Percentiles rank a stretch among this genome's conserved stretches.
These are phyloP conservation scores for Bombus soroeensis DNA, from an alignment of 1,140 invertebrate genomes.

Conservation along the genomic window DNA sequence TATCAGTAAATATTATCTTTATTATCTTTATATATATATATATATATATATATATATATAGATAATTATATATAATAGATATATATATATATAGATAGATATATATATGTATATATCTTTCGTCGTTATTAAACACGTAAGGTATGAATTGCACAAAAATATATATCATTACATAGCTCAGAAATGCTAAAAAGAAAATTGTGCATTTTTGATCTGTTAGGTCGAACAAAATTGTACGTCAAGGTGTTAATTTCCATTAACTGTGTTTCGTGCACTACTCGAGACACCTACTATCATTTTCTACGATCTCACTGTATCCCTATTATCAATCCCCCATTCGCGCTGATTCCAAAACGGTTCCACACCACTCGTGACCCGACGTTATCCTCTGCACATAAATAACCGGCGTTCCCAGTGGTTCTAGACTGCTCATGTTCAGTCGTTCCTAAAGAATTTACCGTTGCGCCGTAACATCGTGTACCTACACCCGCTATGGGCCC, in stretches of 20 bases:
- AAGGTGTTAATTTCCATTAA: neutral
- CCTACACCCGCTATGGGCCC: constrained; percentile 15
- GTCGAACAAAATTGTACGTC: no score
- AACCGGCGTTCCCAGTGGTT: neutral
- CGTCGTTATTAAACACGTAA: no score
- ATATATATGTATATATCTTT: no score
- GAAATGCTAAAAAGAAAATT: no score
- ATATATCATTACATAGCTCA: no score
- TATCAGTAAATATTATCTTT: no score
- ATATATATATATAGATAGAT: no score
- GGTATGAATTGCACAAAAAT: no score
- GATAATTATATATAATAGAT: no score
- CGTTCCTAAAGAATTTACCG: constrained; percentile 29
- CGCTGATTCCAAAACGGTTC: neutral
- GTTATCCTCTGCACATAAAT: constrained; percentile 13
- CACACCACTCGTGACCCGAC: neutral
- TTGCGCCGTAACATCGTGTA: constrained; percentile 34
- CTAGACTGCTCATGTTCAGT: constrained; percentile 21
- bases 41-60: no score
- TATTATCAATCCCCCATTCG: neutral
- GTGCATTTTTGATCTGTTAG: no score
- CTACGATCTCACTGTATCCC: neutral
- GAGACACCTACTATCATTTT: neutral
- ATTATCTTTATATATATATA: no score
- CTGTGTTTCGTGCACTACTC: neutral